Conservation (phyloP, 2,113 vertebrate genomes). For the Pholis gunnellus region DNA sequence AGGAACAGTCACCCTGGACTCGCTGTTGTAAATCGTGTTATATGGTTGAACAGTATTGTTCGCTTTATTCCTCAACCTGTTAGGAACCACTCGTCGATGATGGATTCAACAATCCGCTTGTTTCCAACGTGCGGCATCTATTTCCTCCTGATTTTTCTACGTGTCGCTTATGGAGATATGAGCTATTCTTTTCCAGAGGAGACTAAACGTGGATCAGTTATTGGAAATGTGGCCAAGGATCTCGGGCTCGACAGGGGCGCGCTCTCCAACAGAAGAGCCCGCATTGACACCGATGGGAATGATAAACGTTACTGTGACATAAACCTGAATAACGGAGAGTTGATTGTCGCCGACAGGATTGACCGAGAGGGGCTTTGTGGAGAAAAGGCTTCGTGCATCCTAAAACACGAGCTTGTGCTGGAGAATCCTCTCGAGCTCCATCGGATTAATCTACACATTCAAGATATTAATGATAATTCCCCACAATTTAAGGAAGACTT, state of each 20-base stretch:
- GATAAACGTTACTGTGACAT: slow-evolving; percentile 80
- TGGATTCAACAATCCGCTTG: background rate
- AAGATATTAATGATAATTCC: slow-evolving; percentile 86
- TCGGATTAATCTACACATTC: slow-evolving; percentile 74
- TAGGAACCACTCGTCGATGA: background rate
- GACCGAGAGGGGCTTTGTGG: slow-evolving; percentile 84
- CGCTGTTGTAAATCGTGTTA: background rate
- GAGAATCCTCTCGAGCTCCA: slow-evolving; percentile 77
- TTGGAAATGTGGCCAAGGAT: slow-evolving; percentile 85
- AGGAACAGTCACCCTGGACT: background rate
- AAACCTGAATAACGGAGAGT: slow-evolving; percentile 73
- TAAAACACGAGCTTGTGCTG: slow-evolving; percentile 81
- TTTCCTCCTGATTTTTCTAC: slow-evolving; percentile 14
- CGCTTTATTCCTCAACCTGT: background rate
- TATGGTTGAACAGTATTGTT: background rate
- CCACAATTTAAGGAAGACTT: slow-evolving; percentile 73
- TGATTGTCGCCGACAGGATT: slow-evolving; percentile 80
- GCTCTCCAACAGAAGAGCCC: slow-evolving; percentile 69
- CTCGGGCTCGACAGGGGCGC: slow-evolving; percentile 72
- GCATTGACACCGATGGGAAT: slow-evolving; percentile 61
- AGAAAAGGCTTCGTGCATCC: slow-evolving; percentile 64
- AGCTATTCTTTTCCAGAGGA: slow-evolving; percentile 85
- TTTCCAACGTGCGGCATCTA: background rate
- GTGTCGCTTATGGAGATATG: slow-evolving; percentile 63
- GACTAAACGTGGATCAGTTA: slow-evolving; percentile 78